These are phyloP conservation scores for Nycticebus coucang DNA, from an alignment of 2,113 vertebrate species.

Conservation along the genomic window DNA sequence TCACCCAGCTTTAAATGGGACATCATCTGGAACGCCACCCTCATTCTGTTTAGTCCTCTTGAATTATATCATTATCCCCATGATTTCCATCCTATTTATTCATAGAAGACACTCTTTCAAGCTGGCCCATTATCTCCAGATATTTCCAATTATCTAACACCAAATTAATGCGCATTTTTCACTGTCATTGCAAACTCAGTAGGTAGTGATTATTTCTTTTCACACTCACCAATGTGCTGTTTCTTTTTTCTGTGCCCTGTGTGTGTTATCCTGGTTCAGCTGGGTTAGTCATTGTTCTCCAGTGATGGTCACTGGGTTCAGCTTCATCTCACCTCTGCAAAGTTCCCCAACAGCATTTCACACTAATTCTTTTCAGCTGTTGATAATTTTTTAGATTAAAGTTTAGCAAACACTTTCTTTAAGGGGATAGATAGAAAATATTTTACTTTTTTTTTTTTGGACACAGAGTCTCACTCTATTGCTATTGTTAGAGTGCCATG, in stretches of 20 bases:
- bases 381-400: not conserved
- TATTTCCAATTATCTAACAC: not conserved
- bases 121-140: not conserved
- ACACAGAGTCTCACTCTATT: no score
- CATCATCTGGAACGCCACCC: not conserved
- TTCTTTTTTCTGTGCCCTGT: not conserved
- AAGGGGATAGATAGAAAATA: no score
- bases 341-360: not conserved
- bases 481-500: no score
- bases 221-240: not conserved
- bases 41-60: not conserved
- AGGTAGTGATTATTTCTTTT: not conserved
- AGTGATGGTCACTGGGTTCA: not conserved
- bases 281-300: not conserved
- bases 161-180: not conserved
- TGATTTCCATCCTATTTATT: conserved; percentile 6
- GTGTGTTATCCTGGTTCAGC: no score
- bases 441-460: no score
- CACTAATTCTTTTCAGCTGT: not conserved
- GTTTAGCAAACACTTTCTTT: not conserved
- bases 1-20: not conserved
- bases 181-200: not conserved
- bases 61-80: not conserved
- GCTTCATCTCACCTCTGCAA: not conserved
- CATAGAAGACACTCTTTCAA: not conserved